Percentiles rank a stretch among this genome's conserved stretches.
Evolutionary conservation across 2,797 vertebrate species (phyloP).

Genomic region (Delichon dasypus): DNA sequence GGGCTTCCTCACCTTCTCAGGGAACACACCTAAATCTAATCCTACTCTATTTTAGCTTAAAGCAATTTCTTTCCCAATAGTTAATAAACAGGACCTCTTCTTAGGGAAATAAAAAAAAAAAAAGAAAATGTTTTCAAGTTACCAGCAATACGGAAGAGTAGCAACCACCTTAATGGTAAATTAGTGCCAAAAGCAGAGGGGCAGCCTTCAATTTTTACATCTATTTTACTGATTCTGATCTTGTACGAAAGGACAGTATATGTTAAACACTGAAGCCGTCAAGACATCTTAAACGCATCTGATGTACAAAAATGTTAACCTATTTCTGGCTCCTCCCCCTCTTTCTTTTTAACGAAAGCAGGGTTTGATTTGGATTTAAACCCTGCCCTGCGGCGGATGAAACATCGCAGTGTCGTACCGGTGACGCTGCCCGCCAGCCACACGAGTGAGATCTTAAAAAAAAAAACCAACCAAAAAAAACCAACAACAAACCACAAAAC

Average conservation of each 20-base stretch:
- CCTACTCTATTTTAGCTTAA: background rate
- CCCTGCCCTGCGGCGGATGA: background rate
- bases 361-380: background rate
- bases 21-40: background rate
- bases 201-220: background rate
- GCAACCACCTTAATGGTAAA: background rate
- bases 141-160: background rate
- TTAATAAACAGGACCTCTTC: background rate
- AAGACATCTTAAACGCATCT: background rate
- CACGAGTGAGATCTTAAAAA: background rate
- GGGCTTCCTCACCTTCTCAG: background rate
- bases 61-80: background rate
- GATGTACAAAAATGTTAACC: background rate
- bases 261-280: background rate
- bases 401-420: background rate
- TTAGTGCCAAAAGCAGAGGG: background rate
- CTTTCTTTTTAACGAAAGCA: background rate
- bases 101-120: background rate
- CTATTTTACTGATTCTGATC: background rate
- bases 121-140: background rate
- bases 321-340: accelerated
- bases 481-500: background rate
- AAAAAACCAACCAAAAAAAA: too few relatives aligned
- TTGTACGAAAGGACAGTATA: background rate
- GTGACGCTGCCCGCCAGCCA: background rate